Percentiles rank a stretch among this genome's conserved stretches.
Evolutionary conservation across 2,113 vertebrate genomes (phyloP).

Genomic region (Equus przewalskii): DNA sequence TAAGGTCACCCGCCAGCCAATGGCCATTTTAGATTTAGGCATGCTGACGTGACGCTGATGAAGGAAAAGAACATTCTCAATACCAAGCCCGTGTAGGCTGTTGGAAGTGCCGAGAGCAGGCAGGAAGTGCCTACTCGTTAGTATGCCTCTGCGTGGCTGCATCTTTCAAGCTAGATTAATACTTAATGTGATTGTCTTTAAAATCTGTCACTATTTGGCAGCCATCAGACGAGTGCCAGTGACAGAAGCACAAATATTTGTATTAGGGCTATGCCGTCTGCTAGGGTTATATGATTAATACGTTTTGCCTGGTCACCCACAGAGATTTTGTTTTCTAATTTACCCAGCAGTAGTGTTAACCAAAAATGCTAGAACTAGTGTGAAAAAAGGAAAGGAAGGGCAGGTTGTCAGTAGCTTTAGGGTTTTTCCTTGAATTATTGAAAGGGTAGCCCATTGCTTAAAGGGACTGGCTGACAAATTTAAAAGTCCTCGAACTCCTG

Average conservation of each 20-base stretch:
- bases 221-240: constrained; percentile 79
- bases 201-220: constrained; percentile 88
- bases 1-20: background rate
- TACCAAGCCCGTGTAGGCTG: background rate
- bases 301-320: constrained; percentile 86
- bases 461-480: constrained; percentile 65
- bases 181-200: constrained; percentile 89
- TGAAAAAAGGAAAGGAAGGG: background rate
- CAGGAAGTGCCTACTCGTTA: constrained; percentile 82
- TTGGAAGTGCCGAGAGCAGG: constrained; percentile 26
- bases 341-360: constrained; percentile 79
- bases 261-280: constrained; percentile 79
- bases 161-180: constrained; percentile 89
- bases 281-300: constrained; percentile 85
- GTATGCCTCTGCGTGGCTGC: constrained; percentile 81
- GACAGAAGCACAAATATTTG: constrained; percentile 89
- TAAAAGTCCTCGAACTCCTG: constrained; percentile 69
- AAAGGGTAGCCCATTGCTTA: constrained; percentile 76
- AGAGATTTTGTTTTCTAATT: constrained; percentile 86
- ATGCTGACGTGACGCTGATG: background rate
- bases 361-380: constrained; percentile 69
- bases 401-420: constrained; percentile 56
- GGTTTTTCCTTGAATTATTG: constrained; percentile 77
- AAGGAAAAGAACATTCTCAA: constrained; percentile 53
- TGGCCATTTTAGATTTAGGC: background rate